Conservation (phyloP, 2,888 invertebrate genomes). For the Tolmerus cingulatus region DNA sequence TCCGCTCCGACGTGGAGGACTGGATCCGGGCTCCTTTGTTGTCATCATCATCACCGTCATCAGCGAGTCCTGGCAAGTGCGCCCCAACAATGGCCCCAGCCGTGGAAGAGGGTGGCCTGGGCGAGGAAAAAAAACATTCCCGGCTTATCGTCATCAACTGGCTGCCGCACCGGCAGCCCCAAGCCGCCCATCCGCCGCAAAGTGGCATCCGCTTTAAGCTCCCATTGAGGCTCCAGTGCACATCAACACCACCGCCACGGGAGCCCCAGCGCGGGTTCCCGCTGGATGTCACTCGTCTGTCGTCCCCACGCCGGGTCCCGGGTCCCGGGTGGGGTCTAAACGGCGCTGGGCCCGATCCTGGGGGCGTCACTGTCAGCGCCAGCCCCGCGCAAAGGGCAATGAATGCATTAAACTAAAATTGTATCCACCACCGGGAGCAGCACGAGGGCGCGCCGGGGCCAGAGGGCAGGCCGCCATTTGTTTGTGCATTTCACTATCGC, state of each 20-base stretch:
- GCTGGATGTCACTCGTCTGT: constrained; percentile 28
- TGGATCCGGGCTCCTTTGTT: constrained; percentile 8
- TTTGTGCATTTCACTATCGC: constrained; percentile 4
- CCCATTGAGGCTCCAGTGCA: constrained; percentile 23
- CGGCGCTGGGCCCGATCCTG: neutral
- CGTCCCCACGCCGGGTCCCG: neutral
- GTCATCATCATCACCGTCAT: constrained; percentile 33
- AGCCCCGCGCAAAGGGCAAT: constrained; percentile 25
- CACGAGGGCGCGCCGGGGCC: neutral
- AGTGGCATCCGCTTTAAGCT: constrained; percentile 24
- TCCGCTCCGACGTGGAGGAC: neutral
- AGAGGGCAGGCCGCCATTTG: neutral
- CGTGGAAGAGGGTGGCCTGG: neutral
- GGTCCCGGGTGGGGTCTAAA: neutral
- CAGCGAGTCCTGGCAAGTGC: constrained; percentile 3
- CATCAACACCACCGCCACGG: constrained; percentile 10
- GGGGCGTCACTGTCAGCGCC: constrained; percentile 23
- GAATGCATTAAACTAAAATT: constrained; percentile 35
- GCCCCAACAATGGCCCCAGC: neutral
- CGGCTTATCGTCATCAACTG: constrained; percentile 4
- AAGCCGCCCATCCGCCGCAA: constrained; percentile 20
- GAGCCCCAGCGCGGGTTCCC: neutral
- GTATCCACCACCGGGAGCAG: neutral
- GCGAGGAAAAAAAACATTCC: neutral
- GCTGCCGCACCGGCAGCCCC: neutral